phyloP scores from a whole-genome alignment of 2,113 vertebrate genomes.

The Apodemus sylvaticus region DNA sequence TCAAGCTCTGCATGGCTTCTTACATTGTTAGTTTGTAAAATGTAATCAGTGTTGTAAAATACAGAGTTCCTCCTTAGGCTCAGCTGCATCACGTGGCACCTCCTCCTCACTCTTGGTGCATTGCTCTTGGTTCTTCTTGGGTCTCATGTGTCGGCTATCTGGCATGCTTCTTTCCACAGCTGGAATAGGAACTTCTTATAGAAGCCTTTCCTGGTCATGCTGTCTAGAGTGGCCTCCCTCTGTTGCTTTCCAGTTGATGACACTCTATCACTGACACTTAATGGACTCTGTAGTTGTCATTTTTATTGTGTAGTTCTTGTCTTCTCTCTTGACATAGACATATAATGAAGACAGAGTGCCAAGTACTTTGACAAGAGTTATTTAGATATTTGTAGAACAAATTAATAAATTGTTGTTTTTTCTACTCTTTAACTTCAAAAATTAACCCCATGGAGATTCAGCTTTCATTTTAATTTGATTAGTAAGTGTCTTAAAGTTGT shows the following conservation, averaged over 20 bases:
- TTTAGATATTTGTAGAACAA: constrained; percentile 23
- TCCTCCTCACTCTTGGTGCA: neutral
- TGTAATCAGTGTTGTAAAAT: constrained; percentile 38
- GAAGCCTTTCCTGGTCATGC: neutral
- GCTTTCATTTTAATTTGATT: constrained; percentile 37
- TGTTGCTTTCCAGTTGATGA: neutral
- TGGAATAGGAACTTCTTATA: neutral
- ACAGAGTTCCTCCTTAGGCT: neutral
- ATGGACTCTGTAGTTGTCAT: neutral
- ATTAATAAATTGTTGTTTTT: neutral
- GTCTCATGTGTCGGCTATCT: neutral
- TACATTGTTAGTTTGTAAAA: constrained; percentile 11
- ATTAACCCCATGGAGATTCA: neutral
- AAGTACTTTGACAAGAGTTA: neutral
- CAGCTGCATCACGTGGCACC: neutral
- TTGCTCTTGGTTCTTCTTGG: neutral
- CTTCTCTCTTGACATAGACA: neutral
- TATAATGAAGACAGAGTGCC: constrained; percentile 12
- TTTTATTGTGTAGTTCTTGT: constrained; percentile 8
- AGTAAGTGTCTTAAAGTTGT: neutral
- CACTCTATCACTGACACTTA: neutral
- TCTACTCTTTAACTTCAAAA: constrained; percentile 6
- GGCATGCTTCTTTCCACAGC: neutral
- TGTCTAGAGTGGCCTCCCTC: neutral
- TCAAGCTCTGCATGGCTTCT: neutral